Evolutionary conservation across 1,140 invertebrate genomes (phyloP), one percentile per base, ranked within the genome.

Genomic region (Hermetia illucens): DNA sequence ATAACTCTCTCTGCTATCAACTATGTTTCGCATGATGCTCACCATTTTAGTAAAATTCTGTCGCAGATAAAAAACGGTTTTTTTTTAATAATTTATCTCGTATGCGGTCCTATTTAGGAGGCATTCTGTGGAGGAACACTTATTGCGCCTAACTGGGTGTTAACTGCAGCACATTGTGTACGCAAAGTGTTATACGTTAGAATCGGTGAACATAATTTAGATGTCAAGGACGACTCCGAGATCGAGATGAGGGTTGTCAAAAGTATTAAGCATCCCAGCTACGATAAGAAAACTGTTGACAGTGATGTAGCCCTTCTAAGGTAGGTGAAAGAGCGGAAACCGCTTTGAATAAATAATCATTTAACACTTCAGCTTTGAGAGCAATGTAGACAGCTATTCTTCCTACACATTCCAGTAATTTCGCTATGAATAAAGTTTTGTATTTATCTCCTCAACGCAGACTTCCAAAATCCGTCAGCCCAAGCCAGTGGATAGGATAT

Each of bases 111-210:
- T 44, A 17, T n/a, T n/a, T 47, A 83, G 78, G 82, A 85, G 61
- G 77, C 83, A 22, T 91, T 90, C 54, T 96, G 90, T 52, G 89
- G 88, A 0, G 91, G 90, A 4, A 93, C 89, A 3, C 54, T 96
- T 16, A 75, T 96, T 24, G 77, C 79, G 1, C 72, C 83, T 0
- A 64, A 72, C 17, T 95, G 89, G 88, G 79, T 94, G 9, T 62
- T 94, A 17, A 94, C 90, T 1, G 89, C 89, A 0, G 88, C 86
- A 1, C 90, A 94, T 56, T 95, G 90, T 60, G 75, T 82, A 8
- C 60, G 82, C 37, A 78, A 75, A 44, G 68, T 74, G 10, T 68
- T 95, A 4, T 79, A 77, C 44, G 81, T 92, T 12, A 71, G 82
- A 12, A 64, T 93, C 5, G 89, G 88, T 6, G 90, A 94, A 51